These are phyloP conservation scores for Acleris cristana DNA, from an alignment of 2,888 invertebrate genomes.

Conservation along the genomic window DNA sequence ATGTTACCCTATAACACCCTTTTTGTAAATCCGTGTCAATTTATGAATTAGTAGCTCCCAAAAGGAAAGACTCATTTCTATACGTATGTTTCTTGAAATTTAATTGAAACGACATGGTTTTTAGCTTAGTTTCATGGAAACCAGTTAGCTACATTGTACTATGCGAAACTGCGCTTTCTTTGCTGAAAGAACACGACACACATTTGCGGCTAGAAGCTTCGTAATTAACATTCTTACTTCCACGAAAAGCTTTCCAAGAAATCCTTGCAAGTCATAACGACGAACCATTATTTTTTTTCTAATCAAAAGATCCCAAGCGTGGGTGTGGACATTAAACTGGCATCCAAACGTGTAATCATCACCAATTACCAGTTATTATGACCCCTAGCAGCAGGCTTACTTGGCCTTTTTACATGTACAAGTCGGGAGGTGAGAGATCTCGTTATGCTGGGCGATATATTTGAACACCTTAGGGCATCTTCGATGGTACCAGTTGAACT, in stretches of 20 bases:
- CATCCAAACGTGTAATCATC: conserved; percentile 54
- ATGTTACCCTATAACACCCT: no score
- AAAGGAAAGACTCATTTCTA: no score
- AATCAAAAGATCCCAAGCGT: conserved; percentile 45
- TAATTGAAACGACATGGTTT: no score
- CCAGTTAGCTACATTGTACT: no score
- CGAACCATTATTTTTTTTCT: conserved; percentile 42
- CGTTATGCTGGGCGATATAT: conserved; percentile 44
- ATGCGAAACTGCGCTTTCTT: no score
- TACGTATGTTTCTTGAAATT: no score
- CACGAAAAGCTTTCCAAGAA: conserved; percentile 6
- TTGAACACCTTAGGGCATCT: conserved; percentile 50
- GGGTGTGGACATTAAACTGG: conserved; percentile 45
- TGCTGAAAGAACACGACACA: no score
- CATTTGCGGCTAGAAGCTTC: no score
- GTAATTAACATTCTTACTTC: no score
- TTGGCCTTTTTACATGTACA: conserved; percentile 18
- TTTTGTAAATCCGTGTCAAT: no score
- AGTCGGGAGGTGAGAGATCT: conserved; percentile 43
- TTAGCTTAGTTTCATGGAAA: no score
- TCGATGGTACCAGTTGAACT: conserved; percentile 40
- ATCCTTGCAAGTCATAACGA: conserved; percentile 39
- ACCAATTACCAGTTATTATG: conserved; percentile 54
- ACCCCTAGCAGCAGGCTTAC: conserved; percentile 41
- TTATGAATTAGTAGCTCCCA: no score